These are phyloP conservation scores for Scrobipalpa atriplicella DNA, from an alignment of 2,888 invertebrate genomes.

Conservation along the genomic window DNA sequence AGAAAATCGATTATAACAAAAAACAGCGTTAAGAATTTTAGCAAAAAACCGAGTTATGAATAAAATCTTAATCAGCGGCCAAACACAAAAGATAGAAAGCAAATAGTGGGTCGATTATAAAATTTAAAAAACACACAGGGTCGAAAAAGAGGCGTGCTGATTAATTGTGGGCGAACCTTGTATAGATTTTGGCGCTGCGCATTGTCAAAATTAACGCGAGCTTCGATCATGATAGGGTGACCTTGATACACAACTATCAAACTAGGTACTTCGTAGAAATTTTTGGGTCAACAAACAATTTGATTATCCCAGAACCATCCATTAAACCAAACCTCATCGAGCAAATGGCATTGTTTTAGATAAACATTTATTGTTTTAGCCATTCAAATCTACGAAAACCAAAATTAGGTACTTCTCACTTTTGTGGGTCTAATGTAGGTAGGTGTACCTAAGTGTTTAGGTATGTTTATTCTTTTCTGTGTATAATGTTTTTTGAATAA, in stretches of 20 bases:
- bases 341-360: too few species aligned
- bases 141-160: slow-evolving; percentile 75
- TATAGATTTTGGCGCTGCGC: slow-evolving; percentile 65
- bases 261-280: not conserved
- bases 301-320: not conserved
- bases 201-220: slow-evolving; percentile 73
- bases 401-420: too few species aligned
- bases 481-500: too few species aligned
- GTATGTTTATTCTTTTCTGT: too few species aligned
- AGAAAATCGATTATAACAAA: slow-evolving; percentile 29
- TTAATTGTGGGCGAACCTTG: slow-evolving; percentile 70
- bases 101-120: slow-evolving; percentile 62
- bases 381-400: too few species aligned
- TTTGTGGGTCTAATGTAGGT: too few species aligned
- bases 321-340: too few species aligned
- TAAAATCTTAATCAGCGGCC: slow-evolving; percentile 80
- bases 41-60: slow-evolving; percentile 66
- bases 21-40: slow-evolving; percentile 35
- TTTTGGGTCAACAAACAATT: not conserved
- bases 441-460: too few species aligned
- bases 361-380: too few species aligned
- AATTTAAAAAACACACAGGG: slow-evolving; percentile 67
- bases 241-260: slow-evolving; percentile 41
- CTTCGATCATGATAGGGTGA: slow-evolving; percentile 45
- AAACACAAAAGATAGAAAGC: slow-evolving; percentile 56